These are phyloP conservation scores for Macaria notata DNA, from an alignment of 2,888 invertebrate species.

Conservation along the genomic window DNA sequence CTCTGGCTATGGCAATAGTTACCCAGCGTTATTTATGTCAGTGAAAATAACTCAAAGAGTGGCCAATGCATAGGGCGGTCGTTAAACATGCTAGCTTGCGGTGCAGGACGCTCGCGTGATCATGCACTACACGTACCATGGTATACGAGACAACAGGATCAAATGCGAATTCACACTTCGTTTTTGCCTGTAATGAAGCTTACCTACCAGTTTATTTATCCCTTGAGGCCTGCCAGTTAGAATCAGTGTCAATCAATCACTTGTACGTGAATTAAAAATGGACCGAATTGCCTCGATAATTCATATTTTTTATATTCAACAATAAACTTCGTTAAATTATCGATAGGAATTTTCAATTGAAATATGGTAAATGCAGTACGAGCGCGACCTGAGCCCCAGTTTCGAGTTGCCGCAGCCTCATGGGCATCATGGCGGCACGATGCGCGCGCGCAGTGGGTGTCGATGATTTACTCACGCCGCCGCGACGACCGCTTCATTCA, in stretches of 20 bases:
- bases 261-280: too few species aligned
- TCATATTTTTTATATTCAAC: too few species aligned
- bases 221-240: too few species aligned
- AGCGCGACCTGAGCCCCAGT: neutral
- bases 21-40: conserved; percentile 31
- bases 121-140: conserved; percentile 24
- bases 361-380: too few species aligned
- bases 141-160: neutral
- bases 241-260: too few species aligned
- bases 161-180: neutral
- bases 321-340: too few species aligned
- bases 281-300: too few species aligned
- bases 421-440: conserved; percentile 35
- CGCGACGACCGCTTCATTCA: conserved; percentile 63
- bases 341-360: too few species aligned
- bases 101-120: conserved; percentile 26
- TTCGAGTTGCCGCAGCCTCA: conserved; percentile 5
- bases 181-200: too few species aligned
- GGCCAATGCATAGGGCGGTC: conserved; percentile 26
- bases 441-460: conserved; percentile 70
- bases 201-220: too few species aligned
- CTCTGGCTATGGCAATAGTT: conserved; percentile 16
- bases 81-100: conserved; percentile 31
- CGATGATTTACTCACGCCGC: conserved; percentile 65
- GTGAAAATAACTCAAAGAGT: conserved; percentile 33